Conservation (phyloP, 2,888 invertebrate species). For the Calliopum simillimum region DNA sequence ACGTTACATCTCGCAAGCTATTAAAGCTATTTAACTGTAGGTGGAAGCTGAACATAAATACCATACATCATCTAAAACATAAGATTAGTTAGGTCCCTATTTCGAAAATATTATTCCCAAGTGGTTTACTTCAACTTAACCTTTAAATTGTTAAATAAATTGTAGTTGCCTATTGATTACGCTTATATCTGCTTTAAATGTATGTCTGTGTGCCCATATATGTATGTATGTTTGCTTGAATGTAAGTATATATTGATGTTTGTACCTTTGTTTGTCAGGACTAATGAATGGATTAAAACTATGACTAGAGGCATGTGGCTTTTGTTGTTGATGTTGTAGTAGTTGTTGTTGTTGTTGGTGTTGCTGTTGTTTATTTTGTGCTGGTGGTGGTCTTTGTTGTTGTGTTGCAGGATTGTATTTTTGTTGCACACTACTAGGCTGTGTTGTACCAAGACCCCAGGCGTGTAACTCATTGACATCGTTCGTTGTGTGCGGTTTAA, state of each 20-base stretch:
- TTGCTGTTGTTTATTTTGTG: constrained; percentile 37
- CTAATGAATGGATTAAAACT: constrained; percentile 62
- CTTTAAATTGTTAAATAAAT: too few relatives aligned
- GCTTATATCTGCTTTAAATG: too few relatives aligned
- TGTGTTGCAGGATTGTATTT: constrained; percentile 16
- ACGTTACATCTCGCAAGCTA: too few relatives aligned
- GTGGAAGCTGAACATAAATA: too few relatives aligned
- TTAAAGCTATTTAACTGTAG: too few relatives aligned
- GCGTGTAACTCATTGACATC: constrained; percentile 74
- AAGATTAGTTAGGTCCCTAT: too few relatives aligned
- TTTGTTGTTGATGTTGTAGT: constrained; percentile 50
- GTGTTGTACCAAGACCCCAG: constrained; percentile 73
- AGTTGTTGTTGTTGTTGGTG: constrained; percentile 44
- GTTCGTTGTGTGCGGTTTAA: constrained; percentile 67
- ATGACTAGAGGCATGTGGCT: constrained; percentile 63
- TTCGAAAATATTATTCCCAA: too few relatives aligned
- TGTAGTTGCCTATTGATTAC: too few relatives aligned
- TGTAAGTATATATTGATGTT: constrained; percentile 20
- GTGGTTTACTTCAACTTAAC: too few relatives aligned
- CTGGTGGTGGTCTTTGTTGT: constrained; percentile 36
- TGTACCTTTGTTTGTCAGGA: constrained; percentile 62
- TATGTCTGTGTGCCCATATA: constrained; percentile 33
- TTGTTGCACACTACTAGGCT: constrained; percentile 48
- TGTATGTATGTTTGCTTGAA: constrained; percentile 26
- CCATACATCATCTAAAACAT: too few relatives aligned